Evolutionary conservation across 2,113 vertebrate species (phyloP), one percentile per base, ranked within the genome.

Genomic region (Diphyllodes magnificus): DNA sequence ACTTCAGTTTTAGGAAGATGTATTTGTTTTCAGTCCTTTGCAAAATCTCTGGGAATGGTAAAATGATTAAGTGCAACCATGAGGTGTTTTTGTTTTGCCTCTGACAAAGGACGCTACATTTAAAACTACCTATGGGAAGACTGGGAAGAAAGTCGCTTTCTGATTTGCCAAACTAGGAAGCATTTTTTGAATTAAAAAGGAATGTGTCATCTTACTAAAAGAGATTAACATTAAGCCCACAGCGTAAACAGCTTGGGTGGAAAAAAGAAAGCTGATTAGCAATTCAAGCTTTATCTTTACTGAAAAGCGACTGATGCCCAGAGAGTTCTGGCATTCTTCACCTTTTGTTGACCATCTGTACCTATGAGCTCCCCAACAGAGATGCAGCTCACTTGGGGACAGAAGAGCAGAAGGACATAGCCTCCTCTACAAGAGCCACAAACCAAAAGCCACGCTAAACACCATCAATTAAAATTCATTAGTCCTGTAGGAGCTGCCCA

Each of bases 271-370:
- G 97, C 98, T 98, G 97, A 98, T 99, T 98, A 98, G 94, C 96
- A 97, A 98, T 98, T 98, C 97, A 95, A 88, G 98, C 96, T 97
- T 97, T 96, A 96, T 97, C 95, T 98, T 96, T 94, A 92, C 92
- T 98, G 96, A 97, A 98, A 97, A 97, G 96, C 97, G 25, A 95
- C 88, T 94, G 97, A 97, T 95, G 96, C 96, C 92, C 86, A 91
- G 93, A 60, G 95, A 97, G 93, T 96, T 96, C 61, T 93, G 95
- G 92, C 93, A 96, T 92, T 97, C 96, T 97, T 98, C 98, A 97
- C 97, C 98, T 98, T 98, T 98, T 99, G 98, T 98, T 98, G 97
- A 97, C 98, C 98, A 99, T 99, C 98, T 99, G 98, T 97, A 98
- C 96, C 95, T 95, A 97, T 97, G 96, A 97, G 96, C 93, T 95